Percentiles rank a stretch among this genome's conserved stretches.
Evolutionary conservation across 2,113 vertebrate species (phyloP).

Genomic region (Halcyon malimbica): DNA sequence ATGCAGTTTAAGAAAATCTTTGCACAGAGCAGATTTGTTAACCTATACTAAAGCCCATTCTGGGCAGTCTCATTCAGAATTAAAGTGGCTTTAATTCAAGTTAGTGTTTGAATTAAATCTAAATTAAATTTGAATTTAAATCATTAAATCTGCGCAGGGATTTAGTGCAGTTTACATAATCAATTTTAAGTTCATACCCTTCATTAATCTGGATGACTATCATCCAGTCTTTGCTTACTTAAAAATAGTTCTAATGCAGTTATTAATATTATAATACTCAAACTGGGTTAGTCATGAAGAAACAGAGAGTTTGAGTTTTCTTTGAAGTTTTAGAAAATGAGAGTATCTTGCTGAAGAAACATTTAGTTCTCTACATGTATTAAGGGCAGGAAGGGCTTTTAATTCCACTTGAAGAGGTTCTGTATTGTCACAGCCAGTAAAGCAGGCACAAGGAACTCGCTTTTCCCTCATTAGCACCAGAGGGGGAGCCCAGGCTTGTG

Average conservation of each 20-base stretch:
- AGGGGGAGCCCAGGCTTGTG: not conserved
- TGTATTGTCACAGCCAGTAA: not conserved
- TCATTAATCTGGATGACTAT: conserved; percentile 68
- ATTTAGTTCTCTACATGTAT: not conserved
- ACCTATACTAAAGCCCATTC: conserved; percentile 23
- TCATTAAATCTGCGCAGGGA: conserved; percentile 57
- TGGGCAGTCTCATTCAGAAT: conserved; percentile 35
- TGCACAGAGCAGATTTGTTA: conserved; percentile 40
- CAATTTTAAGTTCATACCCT: conserved; percentile 69
- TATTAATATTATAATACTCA: conserved; percentile 58
- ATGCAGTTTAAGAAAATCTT: conserved; percentile 16
- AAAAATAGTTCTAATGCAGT: conserved; percentile 65
- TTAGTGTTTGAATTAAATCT: conserved; percentile 64
- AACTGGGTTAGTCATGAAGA: conserved; percentile 48
- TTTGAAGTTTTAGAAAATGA: conserved; percentile 51
- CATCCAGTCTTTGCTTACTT: conserved; percentile 64
- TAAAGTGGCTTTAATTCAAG: conserved; percentile 66
- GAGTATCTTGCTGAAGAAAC: not conserved
- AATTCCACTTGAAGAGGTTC: not conserved
- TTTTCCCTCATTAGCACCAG: not conserved
- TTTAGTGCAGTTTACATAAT: conserved; percentile 67
- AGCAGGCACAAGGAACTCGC: not conserved
- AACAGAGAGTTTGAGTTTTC: conserved; percentile 10
- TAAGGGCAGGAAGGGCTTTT: conserved; percentile 30
- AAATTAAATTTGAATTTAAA: conserved; percentile 74